Evolutionary conservation across 1,140 invertebrate species (phyloP).

Genomic region (Lasaia peninsularis): DNA sequence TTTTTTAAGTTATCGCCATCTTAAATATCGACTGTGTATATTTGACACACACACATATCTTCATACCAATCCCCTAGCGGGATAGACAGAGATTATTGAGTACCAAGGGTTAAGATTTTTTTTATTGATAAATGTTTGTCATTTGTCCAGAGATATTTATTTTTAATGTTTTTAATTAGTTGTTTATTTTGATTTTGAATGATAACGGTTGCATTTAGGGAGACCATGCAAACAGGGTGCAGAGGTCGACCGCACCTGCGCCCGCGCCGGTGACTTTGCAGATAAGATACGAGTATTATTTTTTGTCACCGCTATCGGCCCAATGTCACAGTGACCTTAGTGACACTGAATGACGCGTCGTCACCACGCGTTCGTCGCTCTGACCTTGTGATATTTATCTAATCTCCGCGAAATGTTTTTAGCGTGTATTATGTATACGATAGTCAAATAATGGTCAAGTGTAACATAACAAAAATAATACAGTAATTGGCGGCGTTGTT

Average conservation of each 20-base stretch:
- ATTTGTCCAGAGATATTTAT: too few relatives aligned
- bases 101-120: too few relatives aligned
- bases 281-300: slow-evolving; percentile 75
- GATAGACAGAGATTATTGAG: too few relatives aligned
- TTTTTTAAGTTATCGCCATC: too few relatives aligned
- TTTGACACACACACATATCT: too few relatives aligned
- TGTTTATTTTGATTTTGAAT: slow-evolving; percentile 7
- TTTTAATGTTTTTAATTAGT: neutral
- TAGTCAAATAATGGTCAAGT: slow-evolving; percentile 2
- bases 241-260: slow-evolving; percentile 65
- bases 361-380: slow-evolving; percentile 53
- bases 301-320: slow-evolving; percentile 64
- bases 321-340: slow-evolving; percentile 75
- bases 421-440: slow-evolving; percentile 44
- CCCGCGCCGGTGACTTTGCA: slow-evolving; percentile 68
- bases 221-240: slow-evolving; percentile 41
- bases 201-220: neutral
- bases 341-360: slow-evolving; percentile 69
- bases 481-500: too few relatives aligned
- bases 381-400: slow-evolving; percentile 74
- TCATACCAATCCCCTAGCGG: too few relatives aligned
- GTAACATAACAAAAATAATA: too few relatives aligned
- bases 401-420: slow-evolving; percentile 71
- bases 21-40: too few relatives aligned
- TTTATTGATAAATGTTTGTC: too few relatives aligned